Conservation (phyloP, 2,113 vertebrate species). For the Spilogale gracilis region DNA sequence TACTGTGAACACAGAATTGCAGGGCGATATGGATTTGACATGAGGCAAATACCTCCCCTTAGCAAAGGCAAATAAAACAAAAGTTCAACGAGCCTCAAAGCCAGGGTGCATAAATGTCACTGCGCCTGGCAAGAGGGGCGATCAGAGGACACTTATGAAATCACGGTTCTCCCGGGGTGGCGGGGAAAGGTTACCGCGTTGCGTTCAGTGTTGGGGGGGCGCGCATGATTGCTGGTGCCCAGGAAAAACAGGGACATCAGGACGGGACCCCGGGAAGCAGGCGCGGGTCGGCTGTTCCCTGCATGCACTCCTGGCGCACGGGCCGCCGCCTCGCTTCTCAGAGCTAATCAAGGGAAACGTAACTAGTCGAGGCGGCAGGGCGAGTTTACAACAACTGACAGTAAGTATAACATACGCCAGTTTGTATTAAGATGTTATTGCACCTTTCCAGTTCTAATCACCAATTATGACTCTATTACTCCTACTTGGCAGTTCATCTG, state of each 20-base stretch:
- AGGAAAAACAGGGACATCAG: conserved; percentile 63
- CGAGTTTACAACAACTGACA: conserved; percentile 87
- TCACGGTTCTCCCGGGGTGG: neutral
- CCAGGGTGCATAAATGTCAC: conserved; percentile 59
- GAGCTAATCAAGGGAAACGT: conserved; percentile 70
- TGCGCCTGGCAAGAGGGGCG: neutral
- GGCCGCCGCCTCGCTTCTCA: conserved; percentile 26
- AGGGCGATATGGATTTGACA: neutral
- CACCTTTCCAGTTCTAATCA: conserved; percentile 94
- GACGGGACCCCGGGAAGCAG: conserved; percentile 77
- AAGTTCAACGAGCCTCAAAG: conserved; percentile 58
- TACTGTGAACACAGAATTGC: neutral
- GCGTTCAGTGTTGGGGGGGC: neutral
- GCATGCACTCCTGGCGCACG: conserved; percentile 12
- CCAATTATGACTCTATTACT: conserved; percentile 99
- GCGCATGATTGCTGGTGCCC: neutral
- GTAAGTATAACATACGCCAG: conserved; percentile 85
- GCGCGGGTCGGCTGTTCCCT: conserved; percentile 43
- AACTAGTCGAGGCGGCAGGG: conserved; percentile 50
- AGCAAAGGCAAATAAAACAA: conserved; percentile 65
- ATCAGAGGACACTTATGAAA: conserved; percentile 1
- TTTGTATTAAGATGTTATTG: conserved; percentile 92
- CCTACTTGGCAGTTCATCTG: conserved; percentile 97
- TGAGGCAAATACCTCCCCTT: neutral
- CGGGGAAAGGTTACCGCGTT: conserved; percentile 31